Evolutionary conservation across 2,113 vertebrate genomes (phyloP).

Genomic region (Pedionomus torquatus): DNA sequence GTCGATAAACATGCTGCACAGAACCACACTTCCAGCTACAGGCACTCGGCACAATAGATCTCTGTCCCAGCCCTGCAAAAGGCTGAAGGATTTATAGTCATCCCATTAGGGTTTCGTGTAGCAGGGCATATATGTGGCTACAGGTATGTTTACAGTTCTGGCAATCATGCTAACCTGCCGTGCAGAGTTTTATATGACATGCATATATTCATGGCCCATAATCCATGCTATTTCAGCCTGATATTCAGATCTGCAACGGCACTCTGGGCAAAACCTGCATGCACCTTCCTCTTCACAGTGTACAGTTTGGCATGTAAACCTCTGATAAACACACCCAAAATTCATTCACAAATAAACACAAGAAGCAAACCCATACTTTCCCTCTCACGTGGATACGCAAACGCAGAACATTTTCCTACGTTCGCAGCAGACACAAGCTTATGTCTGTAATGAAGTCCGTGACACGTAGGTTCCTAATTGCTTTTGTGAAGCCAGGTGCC

Average conservation of each 20-base stretch:
- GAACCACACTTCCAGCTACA: neutral
- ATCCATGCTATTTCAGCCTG: neutral
- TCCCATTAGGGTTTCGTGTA: neutral
- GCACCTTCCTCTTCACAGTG: neutral
- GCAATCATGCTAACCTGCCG: neutral
- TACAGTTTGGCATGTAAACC: neutral
- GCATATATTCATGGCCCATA: no score
- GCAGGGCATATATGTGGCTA: fast-evolving
- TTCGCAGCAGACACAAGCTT: neutral
- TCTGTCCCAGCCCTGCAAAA: neutral
- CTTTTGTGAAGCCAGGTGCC: neutral
- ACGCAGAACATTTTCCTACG: neutral
- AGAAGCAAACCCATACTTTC: neutral
- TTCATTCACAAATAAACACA: neutral
- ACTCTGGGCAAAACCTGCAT: neutral
- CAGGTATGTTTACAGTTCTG: neutral
- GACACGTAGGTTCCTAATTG: slow-evolving; percentile 13
- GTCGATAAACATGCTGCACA: fast-evolving
- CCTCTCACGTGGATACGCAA: neutral
- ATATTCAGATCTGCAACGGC: neutral
- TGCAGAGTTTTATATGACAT: neutral
- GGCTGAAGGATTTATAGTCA: neutral
- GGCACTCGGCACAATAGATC: neutral
- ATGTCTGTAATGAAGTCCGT: neutral
- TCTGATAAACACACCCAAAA: neutral